These are phyloP conservation scores for Rhynchophorus ferrugineus DNA, from an alignment of 1,140 invertebrate species.

Conservation along the genomic window DNA sequence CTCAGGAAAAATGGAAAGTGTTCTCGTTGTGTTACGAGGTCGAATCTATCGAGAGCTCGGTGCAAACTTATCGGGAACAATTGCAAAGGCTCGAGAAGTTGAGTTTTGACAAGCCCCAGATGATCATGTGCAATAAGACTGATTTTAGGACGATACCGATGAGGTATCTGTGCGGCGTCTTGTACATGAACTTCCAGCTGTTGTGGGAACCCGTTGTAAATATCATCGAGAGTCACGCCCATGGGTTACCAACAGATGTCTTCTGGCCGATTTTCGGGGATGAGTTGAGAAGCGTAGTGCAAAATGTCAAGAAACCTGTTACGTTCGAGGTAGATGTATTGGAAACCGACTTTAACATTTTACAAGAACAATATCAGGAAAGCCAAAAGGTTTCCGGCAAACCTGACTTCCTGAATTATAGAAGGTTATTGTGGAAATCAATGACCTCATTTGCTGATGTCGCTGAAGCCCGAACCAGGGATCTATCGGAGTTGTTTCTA, in stretches of 20 bases:
- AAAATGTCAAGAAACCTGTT: slow-evolving; percentile 31
- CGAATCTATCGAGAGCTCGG: slow-evolving; percentile 56
- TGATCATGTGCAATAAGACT: slow-evolving; percentile 47
- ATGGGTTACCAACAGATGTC: slow-evolving; percentile 50
- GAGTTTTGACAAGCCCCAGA: slow-evolving; percentile 51
- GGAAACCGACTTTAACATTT: slow-evolving; percentile 22
- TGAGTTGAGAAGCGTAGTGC: slow-evolving; percentile 49
- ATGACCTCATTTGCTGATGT: slow-evolving; percentile 65
- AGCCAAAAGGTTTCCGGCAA: slow-evolving; percentile 45
- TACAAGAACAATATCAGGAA: slow-evolving; percentile 27
- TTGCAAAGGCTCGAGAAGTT: slow-evolving; percentile 66
- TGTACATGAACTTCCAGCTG: slow-evolving; percentile 82
- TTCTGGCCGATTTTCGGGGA: slow-evolving; percentile 74
- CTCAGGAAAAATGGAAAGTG: slow-evolving; percentile 38
- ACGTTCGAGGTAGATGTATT: slow-evolving; percentile 14
- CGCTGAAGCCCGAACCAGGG: slow-evolving; percentile 69
- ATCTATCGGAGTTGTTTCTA: slow-evolving; percentile 69
- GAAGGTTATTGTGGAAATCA: slow-evolving; percentile 71
- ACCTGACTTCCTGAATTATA: slow-evolving; percentile 66
- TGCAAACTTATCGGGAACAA: slow-evolving; percentile 73
- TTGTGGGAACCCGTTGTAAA: slow-evolving; percentile 78
- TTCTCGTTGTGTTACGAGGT: slow-evolving; percentile 62
- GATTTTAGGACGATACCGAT: slow-evolving; percentile 55
- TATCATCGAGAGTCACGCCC: slow-evolving; percentile 65
- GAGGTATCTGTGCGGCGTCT: slow-evolving; percentile 68